Base-by-base conservation (phyloP, 2,888 invertebrate species). In the Boloria selene region DNA sequence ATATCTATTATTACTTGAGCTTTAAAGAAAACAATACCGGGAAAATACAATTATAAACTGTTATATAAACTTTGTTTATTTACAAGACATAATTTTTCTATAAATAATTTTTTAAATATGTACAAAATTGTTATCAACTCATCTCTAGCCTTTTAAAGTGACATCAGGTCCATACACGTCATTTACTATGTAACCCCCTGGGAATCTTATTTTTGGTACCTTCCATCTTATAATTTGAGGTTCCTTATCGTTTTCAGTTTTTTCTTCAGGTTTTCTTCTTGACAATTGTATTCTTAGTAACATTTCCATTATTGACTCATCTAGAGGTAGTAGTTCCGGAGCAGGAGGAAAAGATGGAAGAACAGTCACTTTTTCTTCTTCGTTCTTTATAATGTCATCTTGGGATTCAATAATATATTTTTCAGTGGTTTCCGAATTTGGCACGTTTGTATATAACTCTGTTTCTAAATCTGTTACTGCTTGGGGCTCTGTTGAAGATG, bases 161-260 rank as follows among this genome's bases (percentile, higher is more conserved):
- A 55, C 42, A 18, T 14, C 42, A 44, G 55, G 55, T 17, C 16
- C 53, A 54, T 7, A 54, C 13, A 54, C 13, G 38, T 54, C 53
- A 6, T 16, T 38, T 17, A 54, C 17, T 17, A 16, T 55, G 1
- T 42, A 26, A 13, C 38, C 13, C 17, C 53, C 31, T 10, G 53
- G 53, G 16, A 54, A 54, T 17, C 38, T 38, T 38, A 54, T 54
- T 38, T 54, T 31, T 3, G 53, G 53, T 16, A 38, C 13, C 26
- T 16, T 54, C 38, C 31, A 54, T 38, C 38, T 53, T n/a, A 54
- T 13, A 13, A 16, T 17, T 17, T 13, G 17, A 5, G 54, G 42
- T 38, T 38, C 31, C 18, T 54, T 17, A 54, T 38, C 13, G 7
- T 42, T 18, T 42, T 42, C 54, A 17, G 17, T 7, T 1, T 18